Conservation (phyloP, 64 coral and sea anemone genomes). For the Pocillopora damicornis region DNA sequence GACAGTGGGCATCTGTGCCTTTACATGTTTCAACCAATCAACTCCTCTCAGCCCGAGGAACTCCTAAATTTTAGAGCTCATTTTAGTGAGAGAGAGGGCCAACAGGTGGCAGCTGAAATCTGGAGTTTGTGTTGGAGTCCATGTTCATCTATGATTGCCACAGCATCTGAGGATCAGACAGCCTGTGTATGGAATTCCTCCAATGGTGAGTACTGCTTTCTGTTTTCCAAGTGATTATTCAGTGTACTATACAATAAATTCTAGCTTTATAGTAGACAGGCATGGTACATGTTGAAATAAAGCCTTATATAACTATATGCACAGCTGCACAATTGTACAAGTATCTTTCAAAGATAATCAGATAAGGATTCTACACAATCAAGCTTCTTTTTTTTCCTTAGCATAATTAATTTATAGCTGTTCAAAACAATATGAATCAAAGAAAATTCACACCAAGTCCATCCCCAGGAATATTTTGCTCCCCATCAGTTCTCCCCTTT, state of each 20-base stretch:
- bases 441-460: too few species aligned
- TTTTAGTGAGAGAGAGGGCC: conserved; percentile 21
- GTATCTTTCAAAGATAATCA: too few species aligned
- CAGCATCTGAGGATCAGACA: conserved; percentile 92
- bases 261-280: too few species aligned
- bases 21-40: conserved; percentile 37
- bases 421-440: too few species aligned
- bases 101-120: conserved; percentile 56
- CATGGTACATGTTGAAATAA: too few species aligned
- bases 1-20: conserved; percentile 69
- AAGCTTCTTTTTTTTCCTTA: too few species aligned
- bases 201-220: conserved; percentile 39
- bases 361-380: too few species aligned
- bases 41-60: conserved; percentile 37
- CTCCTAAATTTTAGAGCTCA: conserved; percentile 71
- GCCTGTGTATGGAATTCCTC: conserved; percentile 67
- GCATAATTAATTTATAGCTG: too few species aligned
- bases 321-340: too few species aligned
- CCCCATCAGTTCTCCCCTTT: too few species aligned
- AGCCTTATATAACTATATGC: too few species aligned
- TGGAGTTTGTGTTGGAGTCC: conserved; percentile 97
- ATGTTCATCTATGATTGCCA: conserved; percentile 79
- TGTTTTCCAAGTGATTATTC: not conserved
- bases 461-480: too few species aligned
- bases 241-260: not conserved